Conservation (phyloP, 53 echinoderm and acorn worm genomes). For the Zoroaster sp. region DNA sequence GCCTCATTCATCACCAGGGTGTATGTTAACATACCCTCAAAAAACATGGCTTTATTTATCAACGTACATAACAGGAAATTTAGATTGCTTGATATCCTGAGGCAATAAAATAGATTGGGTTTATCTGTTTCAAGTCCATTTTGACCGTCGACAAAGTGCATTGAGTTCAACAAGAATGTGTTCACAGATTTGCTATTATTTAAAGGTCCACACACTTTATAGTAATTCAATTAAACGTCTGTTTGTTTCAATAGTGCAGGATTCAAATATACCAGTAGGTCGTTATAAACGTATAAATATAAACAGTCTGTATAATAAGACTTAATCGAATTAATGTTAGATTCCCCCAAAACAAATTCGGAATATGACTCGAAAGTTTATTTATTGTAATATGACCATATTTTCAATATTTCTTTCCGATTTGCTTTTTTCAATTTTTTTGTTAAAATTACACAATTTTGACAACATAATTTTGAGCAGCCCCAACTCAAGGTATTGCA, state of each 20-base stretch:
- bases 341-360: neutral
- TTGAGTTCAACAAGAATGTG: neutral
- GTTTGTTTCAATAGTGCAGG: too few relatives aligned
- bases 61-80: neutral
- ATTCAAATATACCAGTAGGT: too few relatives aligned
- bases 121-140: neutral
- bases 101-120: neutral
- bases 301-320: neutral
- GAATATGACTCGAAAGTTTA: neutral
- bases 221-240: neutral
- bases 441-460: neutral
- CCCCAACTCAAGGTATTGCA: neutral
- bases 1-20: neutral
- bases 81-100: neutral
- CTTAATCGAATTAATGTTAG: too few relatives aligned
- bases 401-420: too few relatives aligned
- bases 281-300: neutral
- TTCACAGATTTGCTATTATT: neutral
- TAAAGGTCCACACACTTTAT: neutral
- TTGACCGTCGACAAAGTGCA: neutral
- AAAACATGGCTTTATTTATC: neutral
- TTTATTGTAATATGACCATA: too few relatives aligned
- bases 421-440: too few relatives aligned
- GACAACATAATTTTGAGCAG: neutral
- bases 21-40: too few relatives aligned